A percentile compares a stretch with the other conserved stretches of the same genome.
These are phyloP conservation scores for Cryptoprocta ferox DNA, from an alignment of 2,797 vertebrate species.

Conservation along the genomic window DNA sequence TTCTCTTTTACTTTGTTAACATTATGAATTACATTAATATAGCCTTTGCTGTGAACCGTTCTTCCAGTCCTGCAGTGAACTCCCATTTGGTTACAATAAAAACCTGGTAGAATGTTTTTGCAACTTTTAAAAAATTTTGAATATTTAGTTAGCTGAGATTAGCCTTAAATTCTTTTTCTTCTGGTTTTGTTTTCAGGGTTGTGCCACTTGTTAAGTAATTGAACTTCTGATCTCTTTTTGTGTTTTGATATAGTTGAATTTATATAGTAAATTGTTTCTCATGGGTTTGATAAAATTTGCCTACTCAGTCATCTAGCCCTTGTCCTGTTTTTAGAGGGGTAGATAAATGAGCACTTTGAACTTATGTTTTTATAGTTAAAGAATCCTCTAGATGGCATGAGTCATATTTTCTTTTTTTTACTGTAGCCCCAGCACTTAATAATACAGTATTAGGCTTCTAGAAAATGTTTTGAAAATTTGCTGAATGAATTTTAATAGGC, in stretches of 20 bases:
- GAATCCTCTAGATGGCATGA: neutral
- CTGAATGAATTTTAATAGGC: neutral
- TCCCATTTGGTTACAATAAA: slow-evolving; percentile 33
- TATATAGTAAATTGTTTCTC: neutral
- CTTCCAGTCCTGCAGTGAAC: neutral
- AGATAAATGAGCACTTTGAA: neutral
- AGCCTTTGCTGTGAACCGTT: neutral
- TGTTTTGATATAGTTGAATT: slow-evolving; percentile 17
- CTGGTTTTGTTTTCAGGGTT: slow-evolving; percentile 40
- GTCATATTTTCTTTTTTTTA: neutral
- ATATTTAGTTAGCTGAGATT: neutral
- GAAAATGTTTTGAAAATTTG: slow-evolving; percentile 16
- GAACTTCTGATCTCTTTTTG: slow-evolving; percentile 16
- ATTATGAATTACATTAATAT: neutral
- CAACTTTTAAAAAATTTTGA: neutral
- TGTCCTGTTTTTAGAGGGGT: neutral
- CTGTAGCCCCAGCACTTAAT: neutral
- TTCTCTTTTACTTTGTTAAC: slow-evolving; percentile 30
- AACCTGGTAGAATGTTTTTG: neutral
- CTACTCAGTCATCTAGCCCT: neutral
- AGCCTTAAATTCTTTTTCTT: slow-evolving; percentile 18
- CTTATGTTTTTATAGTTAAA: slow-evolving; percentile 15
- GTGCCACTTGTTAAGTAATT: neutral
- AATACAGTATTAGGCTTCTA: neutral
- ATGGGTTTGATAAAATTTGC: slow-evolving; percentile 19